Percentiles rank a stretch among this genome's conserved stretches.
phyloP scores from a whole-genome alignment of 2,888 invertebrate species.

The Encarsia formosa region DNA sequence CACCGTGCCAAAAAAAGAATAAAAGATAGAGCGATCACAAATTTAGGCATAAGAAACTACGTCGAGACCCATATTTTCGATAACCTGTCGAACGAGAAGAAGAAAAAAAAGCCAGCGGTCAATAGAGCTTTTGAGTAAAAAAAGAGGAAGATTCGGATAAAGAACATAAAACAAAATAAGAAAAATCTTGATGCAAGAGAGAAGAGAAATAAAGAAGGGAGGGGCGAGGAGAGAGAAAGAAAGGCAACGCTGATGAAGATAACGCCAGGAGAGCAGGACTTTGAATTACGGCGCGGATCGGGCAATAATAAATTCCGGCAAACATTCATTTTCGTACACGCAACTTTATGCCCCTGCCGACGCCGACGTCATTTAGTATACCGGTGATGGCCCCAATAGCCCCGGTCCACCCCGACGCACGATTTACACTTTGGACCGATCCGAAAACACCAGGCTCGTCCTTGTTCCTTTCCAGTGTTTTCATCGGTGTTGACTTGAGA shows the following conservation, averaged over 20 bases:
- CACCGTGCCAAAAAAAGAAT: no score
- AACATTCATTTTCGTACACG: slow-evolving; percentile 52
- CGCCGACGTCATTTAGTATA: slow-evolving; percentile 49
- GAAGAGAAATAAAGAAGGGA: not conserved
- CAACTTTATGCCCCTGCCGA: slow-evolving; percentile 51
- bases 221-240: not conserved
- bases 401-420: slow-evolving; percentile 1
- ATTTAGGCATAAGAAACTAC: no score
- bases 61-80: no score
- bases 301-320: slow-evolving; percentile 51
- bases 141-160: not conserved
- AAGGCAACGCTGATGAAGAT: slow-evolving; percentile 47
- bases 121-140: not conserved
- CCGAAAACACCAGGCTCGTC: no score
- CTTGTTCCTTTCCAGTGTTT: no score
- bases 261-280: slow-evolving; percentile 46
- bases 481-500: no score
- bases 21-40: no score
- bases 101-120: not conserved
- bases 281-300: slow-evolving; percentile 49
- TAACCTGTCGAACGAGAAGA: not conserved
- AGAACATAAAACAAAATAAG: not conserved
- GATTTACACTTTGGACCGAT: not conserved
- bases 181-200: not conserved
- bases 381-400: slow-evolving; percentile 49